Base-by-base conservation (phyloP, 2,888 invertebrate species). In the Arrhopalites spinosus region DNA sequence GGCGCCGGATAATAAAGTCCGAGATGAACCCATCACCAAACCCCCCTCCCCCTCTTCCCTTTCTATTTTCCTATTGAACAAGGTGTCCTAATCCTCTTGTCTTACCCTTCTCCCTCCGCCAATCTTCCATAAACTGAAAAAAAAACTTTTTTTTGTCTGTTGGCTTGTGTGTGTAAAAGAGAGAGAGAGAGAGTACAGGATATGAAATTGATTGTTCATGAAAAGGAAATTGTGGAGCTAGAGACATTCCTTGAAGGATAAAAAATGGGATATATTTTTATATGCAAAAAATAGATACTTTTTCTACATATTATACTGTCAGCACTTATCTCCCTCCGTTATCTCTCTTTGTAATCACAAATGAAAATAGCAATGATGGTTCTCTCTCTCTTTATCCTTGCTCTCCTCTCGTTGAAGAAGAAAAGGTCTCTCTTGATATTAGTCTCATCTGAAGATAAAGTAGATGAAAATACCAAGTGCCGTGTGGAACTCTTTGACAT, bases 401-500 rank as follows among this genome's bases (percentile, higher is more conserved):
- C n/a, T n/a, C n/a, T n/a, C n/a, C n/a, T n/a, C n/a, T n/a, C n/a
- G 36, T 36, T 36, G 36, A 36, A 7, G 36, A 3, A 36, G 36
- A 7, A 11, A 36, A 36, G 11, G 36, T 36, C 11, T 11, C 5
- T 11, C 36, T 11, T 36, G 36, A 36, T 36, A 36, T 36, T 36
- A 36, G 36, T 36, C 36, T 50, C 50, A n/a, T n/a, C 3, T 50
- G 8, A n/a, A 15, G 50, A 50, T 13, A 50, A 17, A 50, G 17
- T 50, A 15, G 17, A 15, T 17, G 29, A 29, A 29, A 11, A 15
- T 63, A 29, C 17, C 17, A 11, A 29, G 63, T 29, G 63, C 15
- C 15, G 30, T 30, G 30, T 27, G 63, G 23, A 43, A 66, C 68
- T 68, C 68, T 68, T 70, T 70, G 70, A 59, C 70, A 70, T 70